These are phyloP conservation scores for Hippoglossus stenolepis DNA, from an alignment of 2,113 vertebrate species.

Conservation along the genomic window DNA sequence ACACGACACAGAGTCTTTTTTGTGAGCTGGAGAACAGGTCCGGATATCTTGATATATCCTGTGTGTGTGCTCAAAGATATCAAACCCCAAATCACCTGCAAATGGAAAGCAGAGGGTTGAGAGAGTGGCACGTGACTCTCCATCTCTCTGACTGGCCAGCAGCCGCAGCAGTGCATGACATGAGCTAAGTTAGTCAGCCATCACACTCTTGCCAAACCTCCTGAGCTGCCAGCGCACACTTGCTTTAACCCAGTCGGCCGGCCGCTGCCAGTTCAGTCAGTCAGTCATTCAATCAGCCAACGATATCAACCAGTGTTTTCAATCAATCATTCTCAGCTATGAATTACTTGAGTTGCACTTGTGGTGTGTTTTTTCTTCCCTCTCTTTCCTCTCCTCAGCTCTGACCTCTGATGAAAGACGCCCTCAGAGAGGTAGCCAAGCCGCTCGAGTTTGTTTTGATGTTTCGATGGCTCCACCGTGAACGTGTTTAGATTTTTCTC, in stretches of 20 bases:
- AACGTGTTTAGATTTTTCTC: slow-evolving; percentile 58
- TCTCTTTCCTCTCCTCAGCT: slow-evolving; percentile 7
- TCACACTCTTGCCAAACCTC: slow-evolving; percentile 14
- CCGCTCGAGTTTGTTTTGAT: slow-evolving; percentile 56
- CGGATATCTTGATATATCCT: slow-evolving; percentile 26
- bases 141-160: slow-evolving; percentile 39
- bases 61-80: slow-evolving; percentile 33
- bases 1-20: background rate
- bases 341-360: slow-evolving; percentile 31
- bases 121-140: slow-evolving; percentile 53
- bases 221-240: slow-evolving; percentile 53
- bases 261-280: slow-evolving; percentile 39
- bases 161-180: slow-evolving; percentile 31
- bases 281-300: slow-evolving; percentile 39
- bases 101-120: slow-evolving; percentile 45
- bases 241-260: slow-evolving; percentile 33
- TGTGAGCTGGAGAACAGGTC: slow-evolving; percentile 11
- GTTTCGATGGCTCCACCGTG: slow-evolving; percentile 39
- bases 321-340: slow-evolving; percentile 54
- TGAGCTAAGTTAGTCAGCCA: slow-evolving; percentile 29
- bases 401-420: slow-evolving; percentile 28
- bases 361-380: background rate
- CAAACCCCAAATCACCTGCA: slow-evolving; percentile 26
- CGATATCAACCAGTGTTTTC: slow-evolving; percentile 51
- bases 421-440: slow-evolving; percentile 52